Evolutionary conservation across 2,113 vertebrate species (phyloP).

Genomic region (Balaeniceps rex): DNA sequence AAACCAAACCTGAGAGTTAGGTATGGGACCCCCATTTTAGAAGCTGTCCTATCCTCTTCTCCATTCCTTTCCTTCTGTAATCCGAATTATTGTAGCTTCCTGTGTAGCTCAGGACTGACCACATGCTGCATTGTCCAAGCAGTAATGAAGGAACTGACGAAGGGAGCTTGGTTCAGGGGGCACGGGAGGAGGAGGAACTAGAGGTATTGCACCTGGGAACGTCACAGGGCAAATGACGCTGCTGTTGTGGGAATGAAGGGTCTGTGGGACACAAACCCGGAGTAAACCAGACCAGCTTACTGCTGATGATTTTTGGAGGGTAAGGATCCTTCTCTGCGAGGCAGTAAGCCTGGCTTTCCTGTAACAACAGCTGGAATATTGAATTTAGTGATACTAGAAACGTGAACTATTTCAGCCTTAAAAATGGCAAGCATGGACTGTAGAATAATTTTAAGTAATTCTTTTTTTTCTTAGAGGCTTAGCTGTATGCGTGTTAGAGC

Average conservation of each 20-base stretch:
- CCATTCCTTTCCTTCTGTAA: not conserved
- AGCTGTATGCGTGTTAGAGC: not conserved
- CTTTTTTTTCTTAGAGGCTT: not conserved
- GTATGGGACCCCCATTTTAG: not conserved
- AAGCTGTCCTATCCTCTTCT: not conserved
- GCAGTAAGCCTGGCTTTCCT: not conserved
- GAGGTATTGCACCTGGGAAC: not conserved
- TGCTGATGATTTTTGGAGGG: not conserved
- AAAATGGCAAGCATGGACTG: not conserved
- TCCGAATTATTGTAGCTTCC: not conserved
- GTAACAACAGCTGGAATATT: not conserved
- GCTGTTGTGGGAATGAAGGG: not conserved
- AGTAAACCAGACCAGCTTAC: not conserved
- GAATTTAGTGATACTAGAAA: not conserved
- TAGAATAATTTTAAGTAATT: not conserved
- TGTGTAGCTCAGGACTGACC: not conserved
- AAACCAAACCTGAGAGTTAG: not conserved
- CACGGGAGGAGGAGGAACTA: not conserved
- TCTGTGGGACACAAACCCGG: not conserved
- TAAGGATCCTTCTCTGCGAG: not conserved
- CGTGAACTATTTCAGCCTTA: not conserved
- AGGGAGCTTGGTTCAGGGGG: not conserved
- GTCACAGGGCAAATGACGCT: fast-evolving
- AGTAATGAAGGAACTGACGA: not conserved
- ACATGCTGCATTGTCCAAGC: not conserved